Base-by-base conservation (phyloP, 2,113 vertebrate species). In the Poeciliopsis retropinna region DNA sequence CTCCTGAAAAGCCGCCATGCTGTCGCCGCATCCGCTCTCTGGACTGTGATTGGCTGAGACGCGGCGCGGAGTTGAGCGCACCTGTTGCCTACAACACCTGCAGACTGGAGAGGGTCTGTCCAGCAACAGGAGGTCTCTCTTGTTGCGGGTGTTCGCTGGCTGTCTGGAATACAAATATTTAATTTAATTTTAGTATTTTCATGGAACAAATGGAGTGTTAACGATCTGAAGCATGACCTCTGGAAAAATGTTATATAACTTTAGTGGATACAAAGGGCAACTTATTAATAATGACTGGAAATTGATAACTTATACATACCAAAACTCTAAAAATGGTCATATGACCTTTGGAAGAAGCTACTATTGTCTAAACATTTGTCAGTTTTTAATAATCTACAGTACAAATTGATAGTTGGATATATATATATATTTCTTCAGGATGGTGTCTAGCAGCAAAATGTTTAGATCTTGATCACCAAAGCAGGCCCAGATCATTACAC, bases 21-120 rank as follows among this genome's bases (percentile, higher is more conserved):
- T 5, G 67, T 63, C 27, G 14, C 62, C 64, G 70, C n/a, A 67
- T 64, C 67, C 83, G 72, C 37, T 66, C 71, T 64, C 88, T 87
- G 83, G 19, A 39, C 72, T 68, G 80, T 90, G 92, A 93, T 93
- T 92, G 92, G 92, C 88, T 88, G 78, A 85, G 67, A 82, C 34
- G 47, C 30, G 67, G 64, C 73, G 80, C 51, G 75, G 15, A 11
- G 80, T 37, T 69, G 25, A 70, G 51, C 60, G 17, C 68, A 80
- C 68, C 54, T 82, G 29, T 68, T 34, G 34, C n/a, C 65, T 74
- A 51, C 32, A 63, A 32, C 66, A 84, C 72, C 70, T 67, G 60
- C 78, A 32, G 34, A 6, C 0, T 34, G 61, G 57, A 64, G 44
- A 8, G 19, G 47, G 10, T 13, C 31, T 70, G 22, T 32, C 9